These are phyloP conservation scores for Hiodon alosoides DNA, from an alignment of 2,113 vertebrate species.

Conservation along the genomic window DNA sequence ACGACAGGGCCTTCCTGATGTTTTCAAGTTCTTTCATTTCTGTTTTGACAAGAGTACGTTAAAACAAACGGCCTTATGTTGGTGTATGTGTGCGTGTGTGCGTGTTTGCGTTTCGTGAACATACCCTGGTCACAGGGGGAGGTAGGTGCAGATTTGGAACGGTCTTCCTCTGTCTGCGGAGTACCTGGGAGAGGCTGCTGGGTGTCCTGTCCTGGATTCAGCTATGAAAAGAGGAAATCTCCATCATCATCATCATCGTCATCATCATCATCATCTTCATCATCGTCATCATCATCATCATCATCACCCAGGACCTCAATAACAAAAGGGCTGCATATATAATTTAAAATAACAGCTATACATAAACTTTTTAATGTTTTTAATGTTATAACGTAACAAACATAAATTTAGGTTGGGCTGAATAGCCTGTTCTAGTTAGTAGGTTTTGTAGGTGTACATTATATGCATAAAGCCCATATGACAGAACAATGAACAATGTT, in stretches of 20 bases:
- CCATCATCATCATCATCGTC: slow-evolving; percentile 16
- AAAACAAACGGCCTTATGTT: not conserved
- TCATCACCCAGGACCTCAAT: too few relatives aligned
- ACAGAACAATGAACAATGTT: too few relatives aligned
- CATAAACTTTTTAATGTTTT: too few relatives aligned
- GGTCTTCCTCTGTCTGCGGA: slow-evolving; percentile 74
- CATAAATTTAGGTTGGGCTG: too few relatives aligned
- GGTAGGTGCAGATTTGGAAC: slow-evolving; percentile 87
- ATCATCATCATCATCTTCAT: slow-evolving; percentile 1
- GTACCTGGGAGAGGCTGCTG: slow-evolving; percentile 69
- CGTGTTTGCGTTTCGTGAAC: not conserved
- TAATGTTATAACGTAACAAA: too few relatives aligned
- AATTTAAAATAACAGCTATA: too few relatives aligned
- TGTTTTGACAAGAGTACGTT: slow-evolving; percentile 55
- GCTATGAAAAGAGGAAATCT: slow-evolving; percentile 53
- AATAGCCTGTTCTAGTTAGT: too few relatives aligned
- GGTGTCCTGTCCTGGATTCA: slow-evolving; percentile 78
- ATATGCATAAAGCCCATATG: too few relatives aligned
- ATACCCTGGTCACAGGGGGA: slow-evolving; percentile 91
- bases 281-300: not conserved
- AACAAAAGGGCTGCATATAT: too few relatives aligned
- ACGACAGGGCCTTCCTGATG: slow-evolving; percentile 88
- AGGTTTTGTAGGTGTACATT: too few relatives aligned
- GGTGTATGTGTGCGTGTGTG: not conserved
- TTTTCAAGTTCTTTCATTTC: slow-evolving; percentile 92